Percentiles rank a stretch among this genome's conserved stretches.
These are phyloP conservation scores for Harpegnathos saltator DNA, from an alignment of 1,140 invertebrate genomes.

Conservation along the genomic window DNA sequence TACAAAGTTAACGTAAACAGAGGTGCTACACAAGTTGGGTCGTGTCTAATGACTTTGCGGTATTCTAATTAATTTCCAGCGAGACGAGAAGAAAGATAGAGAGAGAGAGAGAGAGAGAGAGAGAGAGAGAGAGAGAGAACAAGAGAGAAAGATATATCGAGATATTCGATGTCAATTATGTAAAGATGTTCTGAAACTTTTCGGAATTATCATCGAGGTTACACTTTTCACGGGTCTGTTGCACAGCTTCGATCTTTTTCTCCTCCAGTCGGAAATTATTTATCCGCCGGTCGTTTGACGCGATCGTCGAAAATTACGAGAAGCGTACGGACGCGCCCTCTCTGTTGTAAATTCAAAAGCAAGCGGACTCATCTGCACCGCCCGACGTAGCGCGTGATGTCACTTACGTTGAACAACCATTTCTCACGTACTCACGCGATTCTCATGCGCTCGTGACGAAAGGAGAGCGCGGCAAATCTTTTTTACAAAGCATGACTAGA, in stretches of 20 bases:
- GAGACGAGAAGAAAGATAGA: too few species aligned
- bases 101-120: too few species aligned
- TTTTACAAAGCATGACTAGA: constrained; percentile 2
- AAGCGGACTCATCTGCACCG: not conserved
- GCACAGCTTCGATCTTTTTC: not conserved
- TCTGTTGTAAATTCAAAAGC: not conserved
- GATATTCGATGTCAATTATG: not conserved
- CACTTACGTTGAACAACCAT: constrained; percentile 22
- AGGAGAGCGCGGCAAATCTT: not conserved
- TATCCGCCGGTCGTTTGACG: not conserved
- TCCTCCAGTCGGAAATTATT: not conserved
- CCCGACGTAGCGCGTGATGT: not conserved
- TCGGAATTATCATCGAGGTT: not conserved
- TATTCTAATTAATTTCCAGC: too few species aligned
- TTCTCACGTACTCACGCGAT: not conserved
- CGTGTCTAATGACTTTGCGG: too few species aligned
- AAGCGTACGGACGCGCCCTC: not conserved
- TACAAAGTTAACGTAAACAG: too few species aligned
- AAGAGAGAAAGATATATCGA: too few species aligned
- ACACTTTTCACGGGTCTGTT: too few species aligned
- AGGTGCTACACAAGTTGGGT: too few species aligned
- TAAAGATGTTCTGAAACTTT: not conserved
- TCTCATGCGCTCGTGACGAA: not conserved
- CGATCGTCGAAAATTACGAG: not conserved
- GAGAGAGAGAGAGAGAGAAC: too few species aligned